Evolutionary conservation across 1,140 invertebrate species (phyloP).

Genomic region (Euwallacea fornicatus): DNA sequence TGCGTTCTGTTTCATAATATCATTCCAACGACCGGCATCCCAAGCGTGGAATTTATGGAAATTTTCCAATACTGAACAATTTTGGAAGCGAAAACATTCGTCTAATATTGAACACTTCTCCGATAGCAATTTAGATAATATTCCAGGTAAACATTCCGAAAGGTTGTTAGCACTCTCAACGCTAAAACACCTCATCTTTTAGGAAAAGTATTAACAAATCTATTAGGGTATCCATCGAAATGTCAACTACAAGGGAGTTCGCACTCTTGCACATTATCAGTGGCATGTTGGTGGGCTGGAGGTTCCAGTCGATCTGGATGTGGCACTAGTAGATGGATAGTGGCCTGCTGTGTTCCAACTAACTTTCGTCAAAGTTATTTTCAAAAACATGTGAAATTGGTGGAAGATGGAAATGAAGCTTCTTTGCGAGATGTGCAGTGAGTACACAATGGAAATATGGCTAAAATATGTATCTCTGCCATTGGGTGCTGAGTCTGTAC

Average conservation of each 20-base stretch:
- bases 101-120: neutral
- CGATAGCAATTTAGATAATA: neutral
- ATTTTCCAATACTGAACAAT: neutral
- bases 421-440: no score
- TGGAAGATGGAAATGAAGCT: neutral
- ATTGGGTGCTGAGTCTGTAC: no score
- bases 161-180: neutral
- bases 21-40: neutral
- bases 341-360: conserved; percentile 64
- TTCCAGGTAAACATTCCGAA: neutral
- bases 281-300: conserved; percentile 72
- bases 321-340: conserved; percentile 65
- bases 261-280: conserved; percentile 65
- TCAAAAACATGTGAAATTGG: neutral
- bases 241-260: conserved; percentile 61
- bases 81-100: conserved; percentile 13
- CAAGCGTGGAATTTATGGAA: conserved; percentile 21
- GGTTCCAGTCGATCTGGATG: conserved; percentile 65
- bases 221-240: conserved; percentile 63
- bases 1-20: conserved; percentile 2
- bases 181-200: neutral
- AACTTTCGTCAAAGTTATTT: neutral
- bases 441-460: no score
- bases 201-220: no score
- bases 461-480: no score